Evolutionary conservation across 1,140 invertebrate species (phyloP).

Genomic region (Pseudomyrmex concolor): DNA sequence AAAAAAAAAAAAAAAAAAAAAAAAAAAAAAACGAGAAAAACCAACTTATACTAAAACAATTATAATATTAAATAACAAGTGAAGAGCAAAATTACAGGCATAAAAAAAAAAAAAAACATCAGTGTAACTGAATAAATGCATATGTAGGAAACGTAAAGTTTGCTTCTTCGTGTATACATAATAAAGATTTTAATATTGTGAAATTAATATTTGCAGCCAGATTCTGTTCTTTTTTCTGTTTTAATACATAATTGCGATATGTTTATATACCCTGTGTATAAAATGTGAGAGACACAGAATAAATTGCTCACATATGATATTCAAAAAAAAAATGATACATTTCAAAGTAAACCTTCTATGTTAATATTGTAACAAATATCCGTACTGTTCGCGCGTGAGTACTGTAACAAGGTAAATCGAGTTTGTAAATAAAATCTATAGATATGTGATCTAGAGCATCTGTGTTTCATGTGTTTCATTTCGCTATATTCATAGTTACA

Average conservation of each 20-base stretch:
- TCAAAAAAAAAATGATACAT: too few relatives aligned
- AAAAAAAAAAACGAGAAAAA: conserved; percentile 18
- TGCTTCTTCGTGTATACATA: too few relatives aligned
- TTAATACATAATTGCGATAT: too few relatives aligned
- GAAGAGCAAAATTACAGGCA: conserved; percentile 6
- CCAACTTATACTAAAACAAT: conserved; percentile 25
- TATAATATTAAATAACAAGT: conserved; percentile 34
- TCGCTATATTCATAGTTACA: conserved; percentile 1
- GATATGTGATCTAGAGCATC: conserved; percentile 32
- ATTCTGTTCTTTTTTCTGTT: too few relatives aligned
- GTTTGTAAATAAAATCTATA: conserved; percentile 40
- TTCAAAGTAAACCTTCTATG: too few relatives aligned
- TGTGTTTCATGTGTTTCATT: not conserved
- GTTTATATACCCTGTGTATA: too few relatives aligned
- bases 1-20: too few relatives aligned
- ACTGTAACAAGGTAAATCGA: conserved; percentile 21
- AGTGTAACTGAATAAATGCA: not conserved
- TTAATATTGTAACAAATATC: too few relatives aligned
- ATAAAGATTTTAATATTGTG: too few relatives aligned
- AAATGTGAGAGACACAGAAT: too few relatives aligned
- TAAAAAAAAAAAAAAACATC: conserved; percentile 22
- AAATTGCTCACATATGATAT: too few relatives aligned
- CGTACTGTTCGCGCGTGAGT: not conserved
- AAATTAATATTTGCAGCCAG: too few relatives aligned
- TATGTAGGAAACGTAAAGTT: not conserved